These are phyloP conservation scores for Leptonema lineaticorne DNA, from an alignment of 1,140 invertebrate genomes.

Conservation along the genomic window DNA sequence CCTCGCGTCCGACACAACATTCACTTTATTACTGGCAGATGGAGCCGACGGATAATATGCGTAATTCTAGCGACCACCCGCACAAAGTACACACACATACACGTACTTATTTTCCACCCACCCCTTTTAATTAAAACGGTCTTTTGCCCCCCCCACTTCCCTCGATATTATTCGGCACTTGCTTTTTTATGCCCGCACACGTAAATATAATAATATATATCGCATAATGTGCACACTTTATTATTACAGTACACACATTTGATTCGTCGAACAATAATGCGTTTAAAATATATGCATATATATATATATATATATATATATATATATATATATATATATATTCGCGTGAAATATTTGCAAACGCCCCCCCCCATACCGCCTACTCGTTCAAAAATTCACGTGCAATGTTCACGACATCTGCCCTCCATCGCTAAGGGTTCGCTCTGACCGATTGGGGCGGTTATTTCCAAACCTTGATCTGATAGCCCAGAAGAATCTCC, in stretches of 20 bases:
- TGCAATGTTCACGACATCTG: not conserved
- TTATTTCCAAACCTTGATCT: no score
- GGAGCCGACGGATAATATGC: slow-evolving; percentile 41
- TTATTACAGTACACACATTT: not conserved
- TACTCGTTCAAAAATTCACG: not conserved
- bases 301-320: no score
- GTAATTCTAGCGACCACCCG: slow-evolving; percentile 38
- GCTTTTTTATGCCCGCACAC: no score
- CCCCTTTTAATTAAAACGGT: slow-evolving; percentile 14
- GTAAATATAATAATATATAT: no score
- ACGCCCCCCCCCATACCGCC: not conserved
- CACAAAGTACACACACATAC: not conserved
- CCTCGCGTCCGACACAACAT: slow-evolving; percentile 39
- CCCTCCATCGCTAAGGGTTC: not conserved
- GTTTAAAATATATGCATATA: not conserved
- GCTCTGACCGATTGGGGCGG: no score
- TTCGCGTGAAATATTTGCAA: no score
- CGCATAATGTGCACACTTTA: not conserved
- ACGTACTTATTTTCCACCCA: not conserved
- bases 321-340: no score
- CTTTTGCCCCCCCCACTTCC: not conserved
- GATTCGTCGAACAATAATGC: not conserved
- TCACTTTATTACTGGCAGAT: slow-evolving; percentile 42
- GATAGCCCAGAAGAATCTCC: no score
- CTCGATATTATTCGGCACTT: not conserved